Conservation (phyloP, 2,797 vertebrate genomes). For the Orestias chungarensis region DNA sequence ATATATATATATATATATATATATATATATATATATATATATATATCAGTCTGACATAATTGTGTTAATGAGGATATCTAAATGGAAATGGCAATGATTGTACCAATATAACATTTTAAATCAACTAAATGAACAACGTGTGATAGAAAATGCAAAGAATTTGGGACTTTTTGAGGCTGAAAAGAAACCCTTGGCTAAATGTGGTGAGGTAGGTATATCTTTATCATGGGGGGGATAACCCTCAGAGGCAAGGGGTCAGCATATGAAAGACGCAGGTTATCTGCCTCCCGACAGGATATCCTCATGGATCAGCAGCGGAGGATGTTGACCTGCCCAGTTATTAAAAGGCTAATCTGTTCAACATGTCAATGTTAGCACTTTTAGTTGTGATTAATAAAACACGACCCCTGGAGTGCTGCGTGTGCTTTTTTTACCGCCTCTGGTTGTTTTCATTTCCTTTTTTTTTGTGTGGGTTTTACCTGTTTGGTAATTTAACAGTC, state of each 20-base stretch:
- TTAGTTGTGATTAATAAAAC: slow-evolving; percentile 94
- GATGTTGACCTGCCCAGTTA: slow-evolving; percentile 83
- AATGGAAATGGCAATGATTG: not conserved
- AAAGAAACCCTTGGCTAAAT: slow-evolving; percentile 1
- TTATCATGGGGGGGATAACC: slow-evolving; percentile 47
- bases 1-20: too few species aligned
- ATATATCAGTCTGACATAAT: not conserved
- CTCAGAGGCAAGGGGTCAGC: slow-evolving; percentile 57
- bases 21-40: too few species aligned
- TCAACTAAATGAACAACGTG: not conserved
- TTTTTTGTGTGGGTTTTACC: slow-evolving; percentile 68
- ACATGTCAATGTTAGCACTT: slow-evolving; percentile 96
- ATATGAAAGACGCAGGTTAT: slow-evolving; percentile 71
- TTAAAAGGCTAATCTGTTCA: slow-evolving; percentile 90
- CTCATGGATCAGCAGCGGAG: slow-evolving; percentile 74
- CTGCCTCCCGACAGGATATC: slow-evolving; percentile 78
- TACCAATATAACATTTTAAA: not conserved
- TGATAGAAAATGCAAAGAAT: not conserved
- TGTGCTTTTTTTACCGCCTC: slow-evolving; percentile 76
- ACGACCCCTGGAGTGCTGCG: slow-evolving; percentile 85
- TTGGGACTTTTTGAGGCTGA: not conserved
- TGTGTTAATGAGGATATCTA: not conserved
- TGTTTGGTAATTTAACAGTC: slow-evolving; percentile 79
- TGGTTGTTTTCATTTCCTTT: slow-evolving; percentile 78
- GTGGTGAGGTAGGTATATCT: slow-evolving; percentile 48